These are phyloP conservation scores for Ichneumoninae sp. DNA, from an alignment of 2,888 invertebrate genomes.

Conservation along the genomic window DNA sequence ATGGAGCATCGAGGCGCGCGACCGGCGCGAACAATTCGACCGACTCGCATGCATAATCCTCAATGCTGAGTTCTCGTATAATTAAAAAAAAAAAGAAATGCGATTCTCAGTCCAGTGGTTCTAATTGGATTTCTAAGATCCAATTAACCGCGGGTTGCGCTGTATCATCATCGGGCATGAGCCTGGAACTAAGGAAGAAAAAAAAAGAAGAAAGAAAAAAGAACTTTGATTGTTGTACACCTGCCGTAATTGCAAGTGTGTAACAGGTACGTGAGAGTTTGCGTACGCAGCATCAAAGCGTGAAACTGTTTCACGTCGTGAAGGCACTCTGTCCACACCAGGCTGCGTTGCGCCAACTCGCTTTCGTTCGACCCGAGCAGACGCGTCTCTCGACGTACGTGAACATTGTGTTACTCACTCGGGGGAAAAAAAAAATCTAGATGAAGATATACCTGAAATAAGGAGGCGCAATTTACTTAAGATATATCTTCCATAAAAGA, in stretches of 20 bases:
- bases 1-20: not conserved
- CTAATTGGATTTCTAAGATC: constrained; percentile 37
- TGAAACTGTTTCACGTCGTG: constrained; percentile 44
- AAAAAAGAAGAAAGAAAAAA: not conserved
- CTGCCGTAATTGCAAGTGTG: constrained; percentile 39
- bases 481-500: not conserved
- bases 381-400: constrained; percentile 12
- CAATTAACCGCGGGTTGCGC: constrained; percentile 23
- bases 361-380: constrained; percentile 42
- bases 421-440: too few relatives aligned
- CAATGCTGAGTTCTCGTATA: constrained; percentile 14
- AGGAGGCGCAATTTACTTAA: not conserved
- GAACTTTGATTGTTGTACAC: not conserved
- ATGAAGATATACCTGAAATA: not conserved
- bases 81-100: not conserved
- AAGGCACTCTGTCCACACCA: not conserved
- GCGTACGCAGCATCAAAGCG: constrained; percentile 42
- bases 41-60: constrained; percentile 6
- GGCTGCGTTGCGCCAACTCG: constrained; percentile 44
- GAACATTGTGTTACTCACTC: not conserved
- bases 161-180: not conserved
- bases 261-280: constrained; percentile 52
- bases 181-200: not conserved
- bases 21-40: not conserved
- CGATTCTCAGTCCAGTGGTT: not conserved